Percentiles rank a stretch among this genome's conserved stretches.
Evolutionary conservation across 1,140 invertebrate species (phyloP).

Genomic region (Drosophila athabasca): DNA sequence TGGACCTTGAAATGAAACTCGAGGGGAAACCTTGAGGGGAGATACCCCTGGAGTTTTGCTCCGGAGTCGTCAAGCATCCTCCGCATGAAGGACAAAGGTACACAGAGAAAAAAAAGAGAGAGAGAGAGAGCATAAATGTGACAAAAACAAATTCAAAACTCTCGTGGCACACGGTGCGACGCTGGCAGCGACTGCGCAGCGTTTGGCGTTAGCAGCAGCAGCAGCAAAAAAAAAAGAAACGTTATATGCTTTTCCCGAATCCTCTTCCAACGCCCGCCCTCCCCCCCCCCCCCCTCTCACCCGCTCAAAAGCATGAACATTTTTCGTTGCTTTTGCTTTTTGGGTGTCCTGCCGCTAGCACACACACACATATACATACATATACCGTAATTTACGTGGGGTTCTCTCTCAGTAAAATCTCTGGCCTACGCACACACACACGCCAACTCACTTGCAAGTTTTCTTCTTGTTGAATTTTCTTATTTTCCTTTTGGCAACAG

Average conservation of each 20-base stretch:
- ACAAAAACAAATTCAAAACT: constrained; percentile 36
- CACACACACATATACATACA: constrained; percentile 26
- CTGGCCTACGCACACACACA: constrained; percentile 62
- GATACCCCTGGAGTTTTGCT: constrained; percentile 1
- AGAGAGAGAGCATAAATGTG: neutral
- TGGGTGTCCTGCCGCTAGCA: constrained; percentile 55
- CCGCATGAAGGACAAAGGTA: neutral
- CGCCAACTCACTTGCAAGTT: constrained; percentile 38
- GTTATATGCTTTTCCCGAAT: constrained; percentile 32
- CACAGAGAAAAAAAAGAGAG: neutral
- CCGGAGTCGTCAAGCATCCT: too few relatives aligned
- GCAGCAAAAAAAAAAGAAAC: constrained; percentile 47
- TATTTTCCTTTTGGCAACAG: constrained; percentile 52
- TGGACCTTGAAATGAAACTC: too few relatives aligned
- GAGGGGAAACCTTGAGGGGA: constrained; percentile 7
- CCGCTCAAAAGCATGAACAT: constrained; percentile 56
- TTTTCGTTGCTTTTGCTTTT: constrained; percentile 63
- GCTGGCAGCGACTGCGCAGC: constrained; percentile 66
- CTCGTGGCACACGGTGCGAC: constrained; percentile 37
- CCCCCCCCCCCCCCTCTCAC: constrained; percentile 1
- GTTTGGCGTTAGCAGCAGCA: constrained; percentile 37
- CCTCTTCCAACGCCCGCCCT: constrained; percentile 27
- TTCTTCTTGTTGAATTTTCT: constrained; percentile 70
- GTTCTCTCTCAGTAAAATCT: constrained; percentile 71
- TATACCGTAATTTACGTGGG: constrained; percentile 63